Evolutionary conservation across 2,888 invertebrate species (phyloP).

Genomic region (Heliconius ethilla): DNA sequence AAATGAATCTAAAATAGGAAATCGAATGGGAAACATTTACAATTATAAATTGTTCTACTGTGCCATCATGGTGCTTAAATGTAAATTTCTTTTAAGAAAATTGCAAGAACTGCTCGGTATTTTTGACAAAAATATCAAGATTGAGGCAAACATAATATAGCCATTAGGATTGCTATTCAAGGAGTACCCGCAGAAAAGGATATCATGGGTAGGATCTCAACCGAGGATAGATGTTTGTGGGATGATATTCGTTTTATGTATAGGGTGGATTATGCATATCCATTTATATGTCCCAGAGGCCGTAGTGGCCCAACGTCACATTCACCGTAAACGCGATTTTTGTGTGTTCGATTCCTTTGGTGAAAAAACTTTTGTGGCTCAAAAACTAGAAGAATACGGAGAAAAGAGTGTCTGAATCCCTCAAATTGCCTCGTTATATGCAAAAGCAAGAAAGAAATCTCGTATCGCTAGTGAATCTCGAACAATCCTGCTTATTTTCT

Average conservation of each 20-base stretch:
- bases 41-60: too few species aligned
- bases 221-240: neutral
- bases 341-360: neutral
- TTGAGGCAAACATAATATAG: neutral
- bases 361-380: neutral
- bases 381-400: neutral
- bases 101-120: neutral
- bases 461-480: neutral
- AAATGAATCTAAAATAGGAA: too few species aligned
- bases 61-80: too few species aligned
- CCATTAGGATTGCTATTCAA: neutral
- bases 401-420: neutral
- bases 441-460: neutral
- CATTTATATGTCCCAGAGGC: neutral
- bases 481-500: neutral
- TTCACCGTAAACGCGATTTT: neutral
- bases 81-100: neutral
- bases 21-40: too few species aligned
- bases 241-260: neutral
- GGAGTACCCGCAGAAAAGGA: neutral
- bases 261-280: neutral
- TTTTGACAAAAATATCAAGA: neutral
- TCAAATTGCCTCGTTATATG: too few species aligned
- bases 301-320: neutral
- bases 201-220: neutral